phyloP scores from a whole-genome alignment of 2,113 vertebrate genomes.

The Amphiprion ocellaris region DNA sequence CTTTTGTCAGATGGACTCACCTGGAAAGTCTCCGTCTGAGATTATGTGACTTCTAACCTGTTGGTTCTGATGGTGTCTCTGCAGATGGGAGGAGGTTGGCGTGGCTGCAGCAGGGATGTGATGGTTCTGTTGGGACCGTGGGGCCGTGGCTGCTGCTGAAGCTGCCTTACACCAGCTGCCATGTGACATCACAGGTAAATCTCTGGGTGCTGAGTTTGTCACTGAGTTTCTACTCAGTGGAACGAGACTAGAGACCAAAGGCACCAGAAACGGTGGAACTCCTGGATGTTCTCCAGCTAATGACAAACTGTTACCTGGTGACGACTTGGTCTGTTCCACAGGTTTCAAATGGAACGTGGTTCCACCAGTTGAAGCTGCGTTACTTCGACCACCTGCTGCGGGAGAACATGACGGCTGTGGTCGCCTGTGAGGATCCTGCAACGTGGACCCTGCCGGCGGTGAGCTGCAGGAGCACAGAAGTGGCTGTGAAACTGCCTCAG shows the following conservation, averaged over 20 bases:
- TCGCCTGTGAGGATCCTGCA: background rate
- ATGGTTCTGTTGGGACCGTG: background rate
- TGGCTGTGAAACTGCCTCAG: background rate
- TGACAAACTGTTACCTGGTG: too few relatives aligned
- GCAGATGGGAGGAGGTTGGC: slow-evolving; percentile 21
- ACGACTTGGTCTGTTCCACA: background rate
- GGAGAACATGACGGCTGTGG: background rate
- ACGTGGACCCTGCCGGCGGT: background rate
- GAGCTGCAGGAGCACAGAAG: background rate
- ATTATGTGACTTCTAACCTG: background rate
- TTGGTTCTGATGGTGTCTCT: background rate
- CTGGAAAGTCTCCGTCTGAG: too few relatives aligned
- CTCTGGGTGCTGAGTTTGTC: background rate
- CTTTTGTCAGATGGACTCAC: too few relatives aligned
- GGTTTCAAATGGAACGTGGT: background rate
- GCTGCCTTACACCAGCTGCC: slow-evolving; percentile 16
- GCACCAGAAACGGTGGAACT: too few relatives aligned
- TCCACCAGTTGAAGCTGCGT: background rate
- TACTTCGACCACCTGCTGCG: slow-evolving; percentile 20
- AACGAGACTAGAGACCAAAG: too few relatives aligned
- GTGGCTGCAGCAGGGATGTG: background rate
- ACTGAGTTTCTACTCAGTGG: too few relatives aligned
- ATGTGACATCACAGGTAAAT: background rate
- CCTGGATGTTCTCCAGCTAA: too few relatives aligned
- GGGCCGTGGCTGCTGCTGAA: slow-evolving; percentile 16